Percentiles rank a stretch among this genome's conserved stretches.
These are phyloP conservation scores for Hippocampus guttulatus DNA, from an alignment of 2,113 vertebrate species.

Conservation along the genomic window DNA sequence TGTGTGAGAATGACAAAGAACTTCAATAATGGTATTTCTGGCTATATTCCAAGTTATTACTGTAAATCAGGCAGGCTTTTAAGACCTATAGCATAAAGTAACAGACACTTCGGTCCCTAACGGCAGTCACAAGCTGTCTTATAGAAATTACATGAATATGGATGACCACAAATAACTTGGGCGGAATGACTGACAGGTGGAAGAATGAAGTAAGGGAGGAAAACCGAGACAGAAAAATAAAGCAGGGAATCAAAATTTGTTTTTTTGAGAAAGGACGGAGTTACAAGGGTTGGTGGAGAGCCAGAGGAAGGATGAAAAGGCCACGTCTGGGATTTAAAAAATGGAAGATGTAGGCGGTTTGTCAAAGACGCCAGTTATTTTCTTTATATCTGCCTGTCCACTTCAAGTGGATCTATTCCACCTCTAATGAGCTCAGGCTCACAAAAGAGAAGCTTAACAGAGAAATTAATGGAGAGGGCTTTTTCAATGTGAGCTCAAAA, in stretches of 20 bases:
- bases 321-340: background rate
- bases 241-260: constrained; percentile 11
- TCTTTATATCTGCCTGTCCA: background rate
- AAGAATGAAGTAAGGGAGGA: constrained; percentile 21
- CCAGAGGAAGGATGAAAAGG: background rate
- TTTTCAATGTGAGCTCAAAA: background rate
- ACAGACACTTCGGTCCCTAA: constrained; percentile 61
- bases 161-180: constrained; percentile 48
- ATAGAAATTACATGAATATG: constrained; percentile 72
- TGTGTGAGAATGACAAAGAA: background rate
- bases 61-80: constrained; percentile 68
- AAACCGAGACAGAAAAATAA: constrained; percentile 13
- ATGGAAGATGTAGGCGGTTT: background rate
- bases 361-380: background rate
- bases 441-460: background rate
- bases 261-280: background rate
- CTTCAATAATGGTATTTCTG: constrained; percentile 66
- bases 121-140: constrained; percentile 57
- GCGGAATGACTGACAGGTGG: constrained; percentile 29
- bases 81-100: constrained; percentile 68
- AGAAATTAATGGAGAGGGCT: background rate
- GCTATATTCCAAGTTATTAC: constrained; percentile 71
- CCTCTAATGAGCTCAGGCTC: background rate
- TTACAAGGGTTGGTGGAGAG: background rate
- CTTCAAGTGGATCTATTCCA: background rate